phyloP scores from a whole-genome alignment of 2,888 invertebrate species.

The Tuta absoluta region DNA sequence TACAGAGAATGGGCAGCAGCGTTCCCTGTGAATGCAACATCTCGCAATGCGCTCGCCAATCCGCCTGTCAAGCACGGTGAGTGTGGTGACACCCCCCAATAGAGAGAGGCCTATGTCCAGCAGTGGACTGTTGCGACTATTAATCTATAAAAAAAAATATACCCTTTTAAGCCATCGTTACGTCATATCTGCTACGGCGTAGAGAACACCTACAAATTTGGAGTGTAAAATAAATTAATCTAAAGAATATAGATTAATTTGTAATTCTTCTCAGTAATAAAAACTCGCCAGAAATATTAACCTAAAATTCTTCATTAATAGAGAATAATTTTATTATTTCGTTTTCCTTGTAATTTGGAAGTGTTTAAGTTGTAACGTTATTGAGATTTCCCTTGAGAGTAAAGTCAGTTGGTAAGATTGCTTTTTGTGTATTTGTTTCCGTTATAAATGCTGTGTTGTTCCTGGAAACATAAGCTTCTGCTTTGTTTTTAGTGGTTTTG shows the following conservation, averaged over 20 bases:
- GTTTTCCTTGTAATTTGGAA: background rate
- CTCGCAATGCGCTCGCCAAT: too few species aligned
- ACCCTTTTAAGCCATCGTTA: background rate
- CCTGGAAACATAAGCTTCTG: background rate
- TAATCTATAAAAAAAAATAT: background rate
- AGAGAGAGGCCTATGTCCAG: too few species aligned
- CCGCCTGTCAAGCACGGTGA: too few species aligned
- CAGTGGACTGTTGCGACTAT: background rate
- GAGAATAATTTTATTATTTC: background rate
- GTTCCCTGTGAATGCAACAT: too few species aligned
- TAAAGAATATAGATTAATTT: background rate
- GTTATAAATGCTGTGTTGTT: background rate
- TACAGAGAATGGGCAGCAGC: too few species aligned
- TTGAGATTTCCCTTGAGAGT: conserved; percentile 3
- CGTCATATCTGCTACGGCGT: background rate
- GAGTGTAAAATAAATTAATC: background rate
- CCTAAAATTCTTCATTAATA: too few species aligned
- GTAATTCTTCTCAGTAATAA: background rate
- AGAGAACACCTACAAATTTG: background rate
- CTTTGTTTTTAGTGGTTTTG: too few species aligned
- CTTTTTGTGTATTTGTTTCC: background rate
- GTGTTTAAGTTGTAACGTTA: background rate
- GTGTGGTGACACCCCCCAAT: too few species aligned
- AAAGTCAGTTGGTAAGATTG: background rate
- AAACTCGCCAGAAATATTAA: too few species aligned